Evolutionary conservation across 2,113 vertebrate species (phyloP).

Genomic region (Emydocephalus ijimae): DNA sequence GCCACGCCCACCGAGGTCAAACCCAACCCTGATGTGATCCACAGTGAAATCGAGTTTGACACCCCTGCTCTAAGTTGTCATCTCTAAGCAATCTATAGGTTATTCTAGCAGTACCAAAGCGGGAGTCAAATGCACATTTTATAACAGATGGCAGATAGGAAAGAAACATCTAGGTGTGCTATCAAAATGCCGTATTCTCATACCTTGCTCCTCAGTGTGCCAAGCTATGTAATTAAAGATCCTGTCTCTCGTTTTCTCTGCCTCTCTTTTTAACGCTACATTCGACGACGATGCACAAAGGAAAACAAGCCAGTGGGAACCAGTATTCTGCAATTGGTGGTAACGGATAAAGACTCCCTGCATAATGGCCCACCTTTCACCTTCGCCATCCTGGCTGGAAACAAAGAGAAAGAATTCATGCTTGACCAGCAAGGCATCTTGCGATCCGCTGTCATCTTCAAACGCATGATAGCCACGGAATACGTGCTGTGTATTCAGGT

Average conservation of each 20-base stretch:
- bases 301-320: slow-evolving; percentile 95
- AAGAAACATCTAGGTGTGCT: not conserved
- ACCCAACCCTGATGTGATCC: no score
- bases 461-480: slow-evolving; percentile 77
- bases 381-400: slow-evolving; percentile 88
- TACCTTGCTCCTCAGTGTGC: slow-evolving; percentile 31
- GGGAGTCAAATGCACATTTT: not conserved
- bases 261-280: slow-evolving; percentile 35
- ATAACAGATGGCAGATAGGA: not conserved
- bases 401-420: slow-evolving; percentile 85
- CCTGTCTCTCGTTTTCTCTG: slow-evolving; percentile 2
- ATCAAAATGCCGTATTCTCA: not conserved
- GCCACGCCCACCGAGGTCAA: no score
- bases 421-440: slow-evolving; percentile 85
- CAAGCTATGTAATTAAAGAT: slow-evolving; percentile 51
- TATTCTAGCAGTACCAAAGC: not conserved
- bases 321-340: slow-evolving; percentile 89
- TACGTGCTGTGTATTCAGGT: slow-evolving; percentile 91
- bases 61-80: not conserved
- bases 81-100: not conserved
- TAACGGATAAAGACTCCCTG: slow-evolving; percentile 91
- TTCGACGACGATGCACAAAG: slow-evolving; percentile 67
- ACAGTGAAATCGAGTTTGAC: no score
- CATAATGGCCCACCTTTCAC: slow-evolving; percentile 94
- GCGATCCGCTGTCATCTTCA: slow-evolving; percentile 86